Evolutionary conservation across 2,888 invertebrate genomes (phyloP).

Genomic region (Drosophila eohydei): DNA sequence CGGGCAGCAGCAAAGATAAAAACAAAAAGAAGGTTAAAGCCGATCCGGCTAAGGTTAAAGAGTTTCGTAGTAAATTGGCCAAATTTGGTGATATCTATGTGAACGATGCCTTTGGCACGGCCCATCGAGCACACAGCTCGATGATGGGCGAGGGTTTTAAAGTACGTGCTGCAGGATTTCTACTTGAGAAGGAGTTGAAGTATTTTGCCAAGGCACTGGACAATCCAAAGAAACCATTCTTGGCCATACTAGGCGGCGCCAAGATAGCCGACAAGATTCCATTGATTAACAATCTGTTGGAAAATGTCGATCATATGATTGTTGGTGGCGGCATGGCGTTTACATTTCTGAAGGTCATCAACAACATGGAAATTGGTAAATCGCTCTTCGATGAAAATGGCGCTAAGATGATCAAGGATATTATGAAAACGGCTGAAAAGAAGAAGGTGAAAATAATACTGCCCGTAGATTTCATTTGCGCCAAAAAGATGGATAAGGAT

Average conservation of each 20-base stretch:
- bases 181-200: constrained; percentile 97
- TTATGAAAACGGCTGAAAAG: constrained; percentile 95
- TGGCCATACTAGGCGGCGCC: constrained; percentile 99
- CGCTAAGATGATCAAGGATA: constrained; percentile 94
- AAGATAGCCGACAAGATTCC: constrained; percentile 99
- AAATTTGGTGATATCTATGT: constrained; percentile 98
- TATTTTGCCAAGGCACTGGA: constrained; percentile 99
- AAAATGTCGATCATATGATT: constrained; percentile 99
- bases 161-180: constrained; percentile 96
- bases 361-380: constrained; percentile 97
- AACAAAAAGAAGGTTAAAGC: constrained; percentile 97
- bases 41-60: constrained; percentile 90
- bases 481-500: constrained; percentile 97
- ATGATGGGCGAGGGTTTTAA: constrained; percentile 98
- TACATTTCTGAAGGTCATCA: constrained; percentile 96
- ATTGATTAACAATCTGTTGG: constrained; percentile 97
- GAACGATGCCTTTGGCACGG: constrained; percentile 99
- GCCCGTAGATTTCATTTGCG: constrained; percentile 97
- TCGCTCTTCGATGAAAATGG: constrained; percentile 98
- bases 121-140: constrained; percentile 93
- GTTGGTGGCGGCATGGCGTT: constrained; percentile 99
- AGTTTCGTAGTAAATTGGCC: constrained; percentile 94
- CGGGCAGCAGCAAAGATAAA: constrained; percentile 97
- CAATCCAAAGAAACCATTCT: constrained; percentile 97
- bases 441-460: constrained; percentile 97